A percentile compares a stretch with the other conserved stretches of the same genome.
Evolutionary conservation across 2,113 vertebrate genomes (phyloP).

Genomic region (Elephantulus edwardii): DNA sequence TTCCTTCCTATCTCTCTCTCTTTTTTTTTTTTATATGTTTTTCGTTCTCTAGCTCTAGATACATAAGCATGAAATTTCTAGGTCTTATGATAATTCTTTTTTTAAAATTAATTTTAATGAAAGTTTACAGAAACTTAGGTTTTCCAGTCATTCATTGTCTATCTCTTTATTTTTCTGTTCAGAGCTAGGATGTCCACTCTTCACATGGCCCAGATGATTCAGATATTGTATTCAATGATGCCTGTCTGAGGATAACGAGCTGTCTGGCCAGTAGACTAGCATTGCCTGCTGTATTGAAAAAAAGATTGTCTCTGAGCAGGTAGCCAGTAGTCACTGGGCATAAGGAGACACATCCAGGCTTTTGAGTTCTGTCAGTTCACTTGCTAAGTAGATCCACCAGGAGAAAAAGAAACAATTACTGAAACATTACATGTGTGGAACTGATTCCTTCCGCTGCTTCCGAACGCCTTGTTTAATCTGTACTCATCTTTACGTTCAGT

Average conservation of each 20-base stretch:
- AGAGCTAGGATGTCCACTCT: background rate
- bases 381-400: constrained; percentile 57
- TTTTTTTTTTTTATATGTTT: too few species aligned
- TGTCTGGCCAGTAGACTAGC: background rate
- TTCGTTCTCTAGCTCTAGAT: too few species aligned
- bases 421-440: constrained; percentile 70
- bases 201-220: background rate
- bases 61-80: too few species aligned
- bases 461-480: constrained; percentile 70
- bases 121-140: too few species aligned
- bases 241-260: background rate
- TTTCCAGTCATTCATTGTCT: too few species aligned
- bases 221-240: background rate
- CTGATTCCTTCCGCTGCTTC: constrained; percentile 61
- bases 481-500: constrained; percentile 59
- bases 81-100: too few species aligned
- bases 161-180: background rate
- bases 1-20: too few species aligned
- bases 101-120: too few species aligned
- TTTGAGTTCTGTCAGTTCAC: constrained; percentile 71
- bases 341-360: constrained; percentile 58
- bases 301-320: background rate
- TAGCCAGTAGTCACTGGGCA: background rate
- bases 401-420: constrained; percentile 69
- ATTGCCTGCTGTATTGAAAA: constrained; percentile 27